phyloP scores from a whole-genome alignment of 2,797 vertebrate genomes.

The Anniella stebbinsi region DNA sequence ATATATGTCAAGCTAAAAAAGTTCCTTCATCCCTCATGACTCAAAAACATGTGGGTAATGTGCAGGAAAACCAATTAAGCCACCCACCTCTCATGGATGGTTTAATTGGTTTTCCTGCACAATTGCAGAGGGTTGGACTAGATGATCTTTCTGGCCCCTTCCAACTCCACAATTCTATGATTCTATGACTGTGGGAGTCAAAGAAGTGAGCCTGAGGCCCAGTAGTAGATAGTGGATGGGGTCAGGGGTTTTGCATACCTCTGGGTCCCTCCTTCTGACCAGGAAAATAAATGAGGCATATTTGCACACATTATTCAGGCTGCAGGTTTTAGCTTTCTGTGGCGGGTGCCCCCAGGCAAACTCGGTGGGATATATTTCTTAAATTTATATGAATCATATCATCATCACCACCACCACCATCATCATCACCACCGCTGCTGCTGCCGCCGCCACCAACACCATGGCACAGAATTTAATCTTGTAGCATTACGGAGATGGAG shows the following conservation, averaged over 20 bases:
- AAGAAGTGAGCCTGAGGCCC: background rate
- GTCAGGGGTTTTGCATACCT: background rate
- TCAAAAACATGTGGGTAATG: background rate
- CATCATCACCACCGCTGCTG: background rate
- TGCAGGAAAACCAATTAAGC: too few relatives aligned
- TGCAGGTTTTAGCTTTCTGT: background rate
- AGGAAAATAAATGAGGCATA: background rate
- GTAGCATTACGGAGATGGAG: background rate
- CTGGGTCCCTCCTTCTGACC: background rate
- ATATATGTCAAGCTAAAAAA: background rate
- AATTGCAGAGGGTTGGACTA: too few relatives aligned
- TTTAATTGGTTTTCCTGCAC: too few relatives aligned
- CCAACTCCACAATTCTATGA: too few relatives aligned
- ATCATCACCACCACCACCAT: background rate
- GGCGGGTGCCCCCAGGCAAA: background rate
- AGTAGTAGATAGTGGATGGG: background rate
- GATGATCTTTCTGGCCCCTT: too few relatives aligned
- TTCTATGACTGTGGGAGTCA: background rate
- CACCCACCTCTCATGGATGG: too few relatives aligned
- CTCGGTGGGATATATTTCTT: background rate
- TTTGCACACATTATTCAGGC: background rate
- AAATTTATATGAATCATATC: too few relatives aligned
- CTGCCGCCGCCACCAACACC: too few relatives aligned
- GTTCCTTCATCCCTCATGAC: background rate
- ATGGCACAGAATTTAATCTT: background rate